Conservation (phyloP, 1,140 invertebrate species). For the Bombus sibiricus region DNA sequence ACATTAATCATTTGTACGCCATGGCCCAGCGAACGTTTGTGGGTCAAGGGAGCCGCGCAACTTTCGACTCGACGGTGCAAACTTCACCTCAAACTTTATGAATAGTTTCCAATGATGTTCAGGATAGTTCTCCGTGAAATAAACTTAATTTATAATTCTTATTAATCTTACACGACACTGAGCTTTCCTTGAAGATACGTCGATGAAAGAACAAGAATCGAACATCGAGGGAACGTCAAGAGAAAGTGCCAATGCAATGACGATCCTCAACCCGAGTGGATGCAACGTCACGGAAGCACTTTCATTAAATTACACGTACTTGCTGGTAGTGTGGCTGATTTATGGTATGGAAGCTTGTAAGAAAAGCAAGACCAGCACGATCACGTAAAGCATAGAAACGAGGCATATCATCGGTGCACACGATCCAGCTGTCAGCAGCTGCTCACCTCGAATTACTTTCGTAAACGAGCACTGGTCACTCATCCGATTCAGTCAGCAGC, state of each 20-base stretch:
- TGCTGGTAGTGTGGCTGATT: neutral
- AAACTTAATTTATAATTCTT: neutral
- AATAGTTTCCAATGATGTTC: too few species aligned
- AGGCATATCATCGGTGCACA: neutral
- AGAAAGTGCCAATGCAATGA: neutral
- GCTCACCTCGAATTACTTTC: conserved; percentile 40
- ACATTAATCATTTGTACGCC: conserved; percentile 16
- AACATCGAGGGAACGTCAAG: neutral
- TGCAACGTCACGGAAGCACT: neutral
- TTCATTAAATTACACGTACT: neutral
- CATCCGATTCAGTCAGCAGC: conserved; percentile 1
- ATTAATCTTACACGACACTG: too few species aligned
- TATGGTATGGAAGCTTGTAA: neutral
- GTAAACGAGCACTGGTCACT: conserved; percentile 21
- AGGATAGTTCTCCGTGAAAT: neutral
- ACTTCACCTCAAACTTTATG: conserved; percentile 12
- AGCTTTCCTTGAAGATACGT: neutral
- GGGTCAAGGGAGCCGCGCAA: conserved; percentile 17
- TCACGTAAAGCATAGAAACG: neutral
- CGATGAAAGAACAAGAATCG: neutral
- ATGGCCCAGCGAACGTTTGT: conserved; percentile 2
- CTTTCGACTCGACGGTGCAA: conserved; percentile 9
- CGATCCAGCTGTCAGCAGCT: conserved; percentile 8
- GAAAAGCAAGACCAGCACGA: neutral
- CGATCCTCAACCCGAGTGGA: neutral